Conservation (phyloP, 2,888 invertebrate genomes). For the Melangyna quadrimaculata region DNA sequence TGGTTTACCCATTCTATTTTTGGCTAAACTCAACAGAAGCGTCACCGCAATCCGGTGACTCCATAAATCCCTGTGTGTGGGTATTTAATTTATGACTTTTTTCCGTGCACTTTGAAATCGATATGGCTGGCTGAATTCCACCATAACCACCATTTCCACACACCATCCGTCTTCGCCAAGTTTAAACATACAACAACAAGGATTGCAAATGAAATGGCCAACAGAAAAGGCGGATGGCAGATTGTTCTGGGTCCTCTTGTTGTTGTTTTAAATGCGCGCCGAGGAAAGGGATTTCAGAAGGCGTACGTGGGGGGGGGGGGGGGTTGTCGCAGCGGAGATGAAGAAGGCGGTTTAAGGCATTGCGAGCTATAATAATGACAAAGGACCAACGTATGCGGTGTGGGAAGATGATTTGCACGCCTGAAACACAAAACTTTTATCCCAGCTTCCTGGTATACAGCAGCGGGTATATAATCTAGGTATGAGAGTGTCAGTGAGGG, state of each 20-base stretch:
- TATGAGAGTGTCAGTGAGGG: not conserved
- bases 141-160: not conserved
- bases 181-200: not conserved
- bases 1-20: not conserved
- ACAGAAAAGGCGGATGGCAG: not conserved
- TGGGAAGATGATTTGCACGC: slow-evolving; percentile 47
- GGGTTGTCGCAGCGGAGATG: not conserved
- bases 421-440: slow-evolving; percentile 77
- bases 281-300: not conserved
- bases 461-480: not conserved
- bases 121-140: slow-evolving; percentile 66
- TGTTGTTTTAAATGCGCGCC: slow-evolving; percentile 34
- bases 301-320: not conserved
- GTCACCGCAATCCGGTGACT: slow-evolving; percentile 47
- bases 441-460: not conserved
- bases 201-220: slow-evolving; percentile 47
- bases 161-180: not conserved
- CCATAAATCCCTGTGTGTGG: slow-evolving; percentile 74
- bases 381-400: slow-evolving; percentile 9
- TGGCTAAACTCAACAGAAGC: slow-evolving; percentile 46
- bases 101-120: slow-evolving; percentile 74
- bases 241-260: slow-evolving; percentile 73
- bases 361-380: slow-evolving; percentile 21
- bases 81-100: slow-evolving; percentile 79
- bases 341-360: slow-evolving; percentile 32